These are phyloP conservation scores for Myotis lucifugus DNA, from an alignment of 2,113 vertebrate genomes.

Conservation along the genomic window DNA sequence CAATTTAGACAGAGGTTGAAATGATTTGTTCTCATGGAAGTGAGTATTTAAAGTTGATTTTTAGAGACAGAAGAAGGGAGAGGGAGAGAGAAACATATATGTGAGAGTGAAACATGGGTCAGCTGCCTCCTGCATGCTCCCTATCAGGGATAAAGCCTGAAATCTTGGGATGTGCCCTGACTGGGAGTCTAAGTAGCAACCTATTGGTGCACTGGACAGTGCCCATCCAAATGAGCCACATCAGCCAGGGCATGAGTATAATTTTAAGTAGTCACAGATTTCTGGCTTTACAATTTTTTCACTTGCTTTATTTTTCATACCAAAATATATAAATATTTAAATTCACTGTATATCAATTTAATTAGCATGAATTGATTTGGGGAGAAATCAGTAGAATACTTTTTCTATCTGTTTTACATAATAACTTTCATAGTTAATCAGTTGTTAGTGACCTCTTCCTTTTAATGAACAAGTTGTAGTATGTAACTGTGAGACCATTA, in stretches of 20 bases:
- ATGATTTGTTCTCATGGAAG: neutral
- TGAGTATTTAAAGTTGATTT: neutral
- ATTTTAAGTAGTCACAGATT: neutral
- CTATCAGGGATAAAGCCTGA: too few species aligned
- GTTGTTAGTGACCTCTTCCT: neutral
- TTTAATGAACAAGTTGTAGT: conserved; percentile 24
- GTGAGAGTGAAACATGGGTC: too few species aligned
- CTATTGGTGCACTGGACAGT: too few species aligned
- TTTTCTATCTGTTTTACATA: neutral
- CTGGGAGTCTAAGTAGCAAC: too few species aligned
- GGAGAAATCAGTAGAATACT: neutral
- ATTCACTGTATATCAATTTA: conserved; percentile 5
- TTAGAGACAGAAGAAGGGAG: too few species aligned
- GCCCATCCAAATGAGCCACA: too few species aligned
- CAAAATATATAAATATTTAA: neutral
- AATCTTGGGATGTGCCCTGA: too few species aligned
- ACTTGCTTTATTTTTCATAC: conserved; percentile 16
- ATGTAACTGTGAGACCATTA: conserved; percentile 4
- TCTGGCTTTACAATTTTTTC: neutral
- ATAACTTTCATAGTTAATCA: conserved; percentile 35
- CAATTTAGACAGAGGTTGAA: neutral
- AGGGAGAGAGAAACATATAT: too few species aligned
- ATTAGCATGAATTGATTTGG: neutral
- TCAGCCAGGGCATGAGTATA: neutral
- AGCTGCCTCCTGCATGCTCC: too few species aligned